Evolutionary conservation across 92 coral and sea anemone genomes (phyloP).

Genomic region (Heteractis magnifica): DNA sequence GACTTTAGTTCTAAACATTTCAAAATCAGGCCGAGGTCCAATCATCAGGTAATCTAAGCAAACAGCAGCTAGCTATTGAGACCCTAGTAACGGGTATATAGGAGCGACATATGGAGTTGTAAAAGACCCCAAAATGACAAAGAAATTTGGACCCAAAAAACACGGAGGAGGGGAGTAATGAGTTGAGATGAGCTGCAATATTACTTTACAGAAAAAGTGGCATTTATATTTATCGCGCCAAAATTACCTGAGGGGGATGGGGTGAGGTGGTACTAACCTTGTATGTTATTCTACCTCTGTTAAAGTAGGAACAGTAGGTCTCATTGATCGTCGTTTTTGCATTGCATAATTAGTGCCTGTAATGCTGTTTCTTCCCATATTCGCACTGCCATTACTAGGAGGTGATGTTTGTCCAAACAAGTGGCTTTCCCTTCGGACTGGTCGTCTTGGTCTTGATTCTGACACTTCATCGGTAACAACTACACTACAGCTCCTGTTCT

Average conservation of each 20-base stretch:
- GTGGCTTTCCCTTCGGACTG: constrained; percentile 88
- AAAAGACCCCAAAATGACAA: no score
- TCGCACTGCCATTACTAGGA: constrained; percentile 52
- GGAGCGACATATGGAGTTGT: no score
- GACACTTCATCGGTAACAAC: constrained; percentile 80
- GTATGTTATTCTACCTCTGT: constrained; percentile 80
- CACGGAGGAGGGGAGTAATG: no score
- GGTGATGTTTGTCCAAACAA: constrained; percentile 66
- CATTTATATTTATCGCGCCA: no score
- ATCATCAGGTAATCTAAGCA: no score
- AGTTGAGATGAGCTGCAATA: no score
- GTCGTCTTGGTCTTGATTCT: constrained; percentile 74
- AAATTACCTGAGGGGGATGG: not conserved
- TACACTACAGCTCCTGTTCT: constrained; percentile 77
- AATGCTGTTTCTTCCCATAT: constrained; percentile 27
- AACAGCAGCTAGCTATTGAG: no score
- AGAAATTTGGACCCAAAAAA: no score
- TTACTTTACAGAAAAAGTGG: no score
- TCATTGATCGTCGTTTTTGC: constrained; percentile 86
- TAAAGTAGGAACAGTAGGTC: constrained; percentile 91
- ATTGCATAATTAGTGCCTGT: constrained; percentile 59
- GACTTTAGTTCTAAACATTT: no score
- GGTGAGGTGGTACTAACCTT: not conserved
- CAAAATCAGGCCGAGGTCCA: no score
- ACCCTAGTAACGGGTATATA: no score